Conservation (phyloP, 92 coral and sea anemone species). For the Palythoa grandiflora region DNA sequence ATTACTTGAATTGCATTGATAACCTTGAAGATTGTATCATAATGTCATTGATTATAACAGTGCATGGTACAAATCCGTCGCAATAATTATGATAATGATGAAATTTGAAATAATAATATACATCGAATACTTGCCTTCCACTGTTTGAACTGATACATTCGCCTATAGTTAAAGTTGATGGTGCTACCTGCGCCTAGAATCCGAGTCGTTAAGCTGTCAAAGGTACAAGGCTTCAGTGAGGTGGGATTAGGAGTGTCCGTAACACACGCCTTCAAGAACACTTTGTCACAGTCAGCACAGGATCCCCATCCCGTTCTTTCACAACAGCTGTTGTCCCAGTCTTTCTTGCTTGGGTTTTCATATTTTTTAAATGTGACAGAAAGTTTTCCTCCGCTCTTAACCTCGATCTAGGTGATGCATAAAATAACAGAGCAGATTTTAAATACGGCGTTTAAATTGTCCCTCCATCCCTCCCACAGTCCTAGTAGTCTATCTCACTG, state of each 20-base stretch:
- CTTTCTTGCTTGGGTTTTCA: conserved; percentile 18
- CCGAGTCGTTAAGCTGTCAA: not conserved
- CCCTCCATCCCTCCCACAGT: no score
- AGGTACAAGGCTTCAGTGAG: conserved; percentile 20
- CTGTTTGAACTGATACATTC: not conserved
- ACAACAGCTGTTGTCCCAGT: conserved; percentile 25
- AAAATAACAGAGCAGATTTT: not conserved
- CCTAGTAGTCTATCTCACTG: no score
- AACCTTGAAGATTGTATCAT: no score
- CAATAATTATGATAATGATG: no score
- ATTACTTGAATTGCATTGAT: no score
- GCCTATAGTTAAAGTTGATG: not conserved
- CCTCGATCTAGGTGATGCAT: not conserved
- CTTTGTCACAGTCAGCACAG: conserved; percentile 19
- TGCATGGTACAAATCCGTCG: no score
- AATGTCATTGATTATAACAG: no score
- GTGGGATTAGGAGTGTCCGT: conserved; percentile 3
- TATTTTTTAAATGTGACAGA: not conserved
- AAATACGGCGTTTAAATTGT: no score
- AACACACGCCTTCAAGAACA: conserved; percentile 11
- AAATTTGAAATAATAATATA: not conserved
- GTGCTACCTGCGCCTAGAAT: not conserved
- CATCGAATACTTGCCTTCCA: conserved; percentile 27
- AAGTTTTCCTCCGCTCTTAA: conserved; percentile 2
- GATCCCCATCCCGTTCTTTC: not conserved